phyloP scores from a whole-genome alignment of 2,888 invertebrate species.

The Tenthredo amoena region DNA sequence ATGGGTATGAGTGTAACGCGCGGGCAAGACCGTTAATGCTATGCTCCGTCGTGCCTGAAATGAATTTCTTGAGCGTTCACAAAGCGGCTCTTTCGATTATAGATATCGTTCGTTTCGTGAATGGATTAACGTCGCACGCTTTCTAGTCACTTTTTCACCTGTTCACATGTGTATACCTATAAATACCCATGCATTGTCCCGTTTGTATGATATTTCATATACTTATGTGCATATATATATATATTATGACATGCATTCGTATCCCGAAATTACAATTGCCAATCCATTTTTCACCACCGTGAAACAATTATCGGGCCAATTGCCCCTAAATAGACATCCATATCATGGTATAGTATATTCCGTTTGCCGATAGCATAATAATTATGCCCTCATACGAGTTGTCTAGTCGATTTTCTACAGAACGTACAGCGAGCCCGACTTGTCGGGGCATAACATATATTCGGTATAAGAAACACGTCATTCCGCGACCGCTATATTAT shows the following conservation, averaged over 20 bases:
- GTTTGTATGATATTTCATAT: background rate
- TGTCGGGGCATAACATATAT: background rate
- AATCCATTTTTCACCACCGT: background rate
- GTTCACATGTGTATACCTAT: background rate
- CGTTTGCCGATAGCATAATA: background rate
- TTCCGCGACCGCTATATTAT: background rate
- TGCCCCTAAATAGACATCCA: too few species aligned
- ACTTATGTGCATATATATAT: background rate
- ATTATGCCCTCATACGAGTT: background rate
- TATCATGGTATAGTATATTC: background rate
- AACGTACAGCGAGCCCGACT: background rate
- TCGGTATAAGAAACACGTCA: background rate
- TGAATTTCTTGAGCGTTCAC: slow-evolving; percentile 58
- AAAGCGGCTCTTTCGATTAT: slow-evolving; percentile 33
- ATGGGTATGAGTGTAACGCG: background rate
- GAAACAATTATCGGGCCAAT: background rate
- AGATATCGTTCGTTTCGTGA: slow-evolving; percentile 10
- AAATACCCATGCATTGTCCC: background rate
- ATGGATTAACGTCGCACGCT: slow-evolving; percentile 6
- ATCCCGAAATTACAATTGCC: background rate
- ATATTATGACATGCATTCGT: background rate
- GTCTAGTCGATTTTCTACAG: background rate
- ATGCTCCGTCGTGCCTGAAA: slow-evolving; percentile 63
- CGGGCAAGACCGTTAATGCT: slow-evolving; percentile 56
- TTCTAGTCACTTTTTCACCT: slow-evolving; percentile 25